These are phyloP conservation scores for Carollia perspicillata DNA, from an alignment of 2,113 vertebrate species.

Conservation along the genomic window DNA sequence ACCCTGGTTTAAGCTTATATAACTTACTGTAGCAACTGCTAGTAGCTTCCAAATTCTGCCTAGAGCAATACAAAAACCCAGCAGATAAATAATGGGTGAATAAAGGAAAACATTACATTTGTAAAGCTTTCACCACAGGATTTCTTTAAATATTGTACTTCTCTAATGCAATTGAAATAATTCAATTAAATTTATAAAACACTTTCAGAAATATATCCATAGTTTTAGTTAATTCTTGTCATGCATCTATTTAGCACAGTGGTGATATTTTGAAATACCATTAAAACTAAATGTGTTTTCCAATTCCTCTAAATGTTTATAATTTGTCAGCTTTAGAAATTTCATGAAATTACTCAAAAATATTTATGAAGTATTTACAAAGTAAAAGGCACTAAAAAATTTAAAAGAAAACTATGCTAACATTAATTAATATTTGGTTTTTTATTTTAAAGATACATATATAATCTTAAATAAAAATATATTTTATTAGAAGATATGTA, in stretches of 20 bases:
- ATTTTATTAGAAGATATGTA: background rate
- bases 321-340: slow-evolving; percentile 40
- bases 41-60: slow-evolving; percentile 20
- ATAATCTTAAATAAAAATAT: background rate
- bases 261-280: slow-evolving; percentile 52
- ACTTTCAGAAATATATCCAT: slow-evolving; percentile 37
- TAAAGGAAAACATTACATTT: background rate
- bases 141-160: slow-evolving; percentile 61
- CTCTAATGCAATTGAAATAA: slow-evolving; percentile 37
- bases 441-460: background rate
- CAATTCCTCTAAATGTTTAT: slow-evolving; percentile 31
- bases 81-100: slow-evolving; percentile 41
- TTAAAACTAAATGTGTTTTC: slow-evolving; percentile 41
- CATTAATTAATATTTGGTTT: background rate
- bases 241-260: slow-evolving; percentile 51
- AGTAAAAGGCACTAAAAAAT: background rate
- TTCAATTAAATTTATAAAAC: slow-evolving; percentile 57
- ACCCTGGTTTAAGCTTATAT: background rate
- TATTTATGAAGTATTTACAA: background rate
- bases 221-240: slow-evolving; percentile 57
- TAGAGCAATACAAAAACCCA: slow-evolving; percentile 42
- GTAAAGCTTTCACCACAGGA: slow-evolving; percentile 2
- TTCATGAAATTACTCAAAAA: background rate
- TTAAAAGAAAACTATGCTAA: background rate
- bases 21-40: background rate